phyloP scores from a whole-genome alignment of 2,797 vertebrate species.

The Sphenopsis melanotis region DNA sequence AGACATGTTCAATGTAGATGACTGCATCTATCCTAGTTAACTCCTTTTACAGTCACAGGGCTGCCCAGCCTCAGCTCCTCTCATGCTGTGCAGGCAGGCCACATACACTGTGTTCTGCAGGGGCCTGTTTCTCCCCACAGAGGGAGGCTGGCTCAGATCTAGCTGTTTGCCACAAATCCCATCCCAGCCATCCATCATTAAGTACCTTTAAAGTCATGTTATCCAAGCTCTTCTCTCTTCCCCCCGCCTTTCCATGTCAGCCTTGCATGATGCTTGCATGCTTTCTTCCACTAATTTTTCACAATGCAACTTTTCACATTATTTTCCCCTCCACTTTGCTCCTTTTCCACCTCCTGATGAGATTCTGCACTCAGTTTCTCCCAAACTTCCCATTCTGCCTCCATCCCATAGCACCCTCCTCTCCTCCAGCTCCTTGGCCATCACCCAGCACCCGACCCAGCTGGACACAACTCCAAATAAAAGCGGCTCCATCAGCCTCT shows the following conservation, averaged over 20 bases:
- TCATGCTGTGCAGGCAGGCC: not conserved
- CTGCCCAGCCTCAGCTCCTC: not conserved
- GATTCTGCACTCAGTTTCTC: not conserved
- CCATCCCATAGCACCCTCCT: not conserved
- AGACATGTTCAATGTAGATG: not conserved
- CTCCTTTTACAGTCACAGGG: not conserved
- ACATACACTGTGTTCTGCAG: not conserved
- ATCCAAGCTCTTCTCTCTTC: not conserved
- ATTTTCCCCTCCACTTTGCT: not conserved
- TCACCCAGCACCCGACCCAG: not conserved
- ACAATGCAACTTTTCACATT: not conserved
- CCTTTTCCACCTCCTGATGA: not conserved
- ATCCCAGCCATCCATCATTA: not conserved
- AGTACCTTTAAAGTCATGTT: not conserved
- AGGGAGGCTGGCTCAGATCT: not conserved
- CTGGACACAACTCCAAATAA: not conserved
- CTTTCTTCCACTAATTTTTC: not conserved
- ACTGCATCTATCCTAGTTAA: not conserved
- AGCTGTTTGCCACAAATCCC: not conserved
- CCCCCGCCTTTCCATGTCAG: not conserved
- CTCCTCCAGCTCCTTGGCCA: not conserved
- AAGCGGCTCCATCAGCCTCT: not conserved
- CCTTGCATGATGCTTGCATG: not conserved
- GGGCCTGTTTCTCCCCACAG: not conserved
- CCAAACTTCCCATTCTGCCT: not conserved